Evolutionary conservation across 2,888 invertebrate species (phyloP), one percentile per base, ranked within the genome.

Genomic region (Netelia inedita): DNA sequence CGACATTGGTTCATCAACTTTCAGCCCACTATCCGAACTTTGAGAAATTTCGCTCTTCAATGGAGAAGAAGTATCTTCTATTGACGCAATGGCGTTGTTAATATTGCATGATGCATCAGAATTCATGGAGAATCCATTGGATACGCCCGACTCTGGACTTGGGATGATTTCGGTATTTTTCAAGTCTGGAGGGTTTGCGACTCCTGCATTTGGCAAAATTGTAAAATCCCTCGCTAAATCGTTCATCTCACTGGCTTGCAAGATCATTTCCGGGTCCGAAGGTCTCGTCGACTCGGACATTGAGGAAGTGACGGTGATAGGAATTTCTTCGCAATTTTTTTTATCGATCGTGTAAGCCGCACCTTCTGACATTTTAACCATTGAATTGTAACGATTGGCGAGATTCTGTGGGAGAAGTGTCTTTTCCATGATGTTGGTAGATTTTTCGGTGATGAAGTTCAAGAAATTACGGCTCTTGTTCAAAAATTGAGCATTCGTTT

Each of bases 391-490:
- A 68, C 88, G 89, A 53, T 87, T 84, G 14, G 89, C 86, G 71
- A 93, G 88, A 80, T 92, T 89, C 14, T 92, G 93, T 3, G 92
- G 91, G 59, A 93, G 82, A n/a, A 93, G 82, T 5, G 92, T 89
- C 83, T 91, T 93, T 57, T 93, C 93, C 92, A 93, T 92, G 6
- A 93, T 93, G 28, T 92, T 93, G 16, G 92, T 92, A 0, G 93
- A 93, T 72, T 92, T 93, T 69, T 93, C 93, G 9, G 92, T 93
- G 21, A 93, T 93, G 16, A 92, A 93, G 55, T 93, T 92, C 11
- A 93, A 80, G 76, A 93, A 92, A 71, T 93, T 89, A 0, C 91
- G 90, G 80, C 93, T 93, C 46, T 92, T 93, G 71, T 93, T 93
- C 23, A 93, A 69, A 85, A 93, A 91, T 76, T 91, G 93, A 50